phyloP scores from a whole-genome alignment of 2,113 vertebrate species.

The Acanthochromis polyacanthus region DNA sequence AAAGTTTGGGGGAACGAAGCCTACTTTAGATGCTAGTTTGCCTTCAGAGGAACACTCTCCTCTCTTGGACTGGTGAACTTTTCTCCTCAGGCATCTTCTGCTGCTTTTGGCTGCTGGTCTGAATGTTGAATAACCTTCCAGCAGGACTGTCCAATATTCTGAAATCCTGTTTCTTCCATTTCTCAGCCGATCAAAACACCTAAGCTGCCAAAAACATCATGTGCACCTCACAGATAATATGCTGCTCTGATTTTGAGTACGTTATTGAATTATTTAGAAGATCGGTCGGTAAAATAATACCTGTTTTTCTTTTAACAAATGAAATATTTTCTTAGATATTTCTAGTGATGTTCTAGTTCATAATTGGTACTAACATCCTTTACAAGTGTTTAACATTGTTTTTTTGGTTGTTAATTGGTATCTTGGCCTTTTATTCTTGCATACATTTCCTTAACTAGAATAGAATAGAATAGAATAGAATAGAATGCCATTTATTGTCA shows the following conservation, averaged over 20 bases:
- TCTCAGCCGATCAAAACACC: constrained; percentile 9
- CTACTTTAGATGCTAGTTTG: background rate
- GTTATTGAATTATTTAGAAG: background rate
- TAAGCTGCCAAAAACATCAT: constrained; percentile 6
- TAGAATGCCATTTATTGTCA: too few species aligned
- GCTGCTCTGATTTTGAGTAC: background rate
- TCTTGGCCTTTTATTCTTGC: too few species aligned
- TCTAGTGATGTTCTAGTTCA: background rate
- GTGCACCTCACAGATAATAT: background rate
- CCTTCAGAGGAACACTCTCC: background rate
- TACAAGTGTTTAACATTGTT: too few species aligned
- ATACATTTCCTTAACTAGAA: too few species aligned
- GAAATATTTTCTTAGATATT: too few species aligned
- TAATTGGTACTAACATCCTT: background rate
- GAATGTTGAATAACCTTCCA: constrained; percentile 21
- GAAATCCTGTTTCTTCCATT: constrained; percentile 36
- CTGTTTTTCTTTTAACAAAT: too few species aligned
- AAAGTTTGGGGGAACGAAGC: background rate
- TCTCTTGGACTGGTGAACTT: background rate
- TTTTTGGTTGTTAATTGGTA: too few species aligned
- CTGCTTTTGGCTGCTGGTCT: constrained; percentile 30
- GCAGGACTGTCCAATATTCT: constrained; percentile 7
- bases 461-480: too few species aligned
- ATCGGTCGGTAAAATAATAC: too few species aligned
- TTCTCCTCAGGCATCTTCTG: background rate